Percentiles rank a stretch among this genome's conserved stretches.
These are phyloP conservation scores for Gonioctena quinquepunctata DNA, from an alignment of 1,140 invertebrate species.

Conservation along the genomic window DNA sequence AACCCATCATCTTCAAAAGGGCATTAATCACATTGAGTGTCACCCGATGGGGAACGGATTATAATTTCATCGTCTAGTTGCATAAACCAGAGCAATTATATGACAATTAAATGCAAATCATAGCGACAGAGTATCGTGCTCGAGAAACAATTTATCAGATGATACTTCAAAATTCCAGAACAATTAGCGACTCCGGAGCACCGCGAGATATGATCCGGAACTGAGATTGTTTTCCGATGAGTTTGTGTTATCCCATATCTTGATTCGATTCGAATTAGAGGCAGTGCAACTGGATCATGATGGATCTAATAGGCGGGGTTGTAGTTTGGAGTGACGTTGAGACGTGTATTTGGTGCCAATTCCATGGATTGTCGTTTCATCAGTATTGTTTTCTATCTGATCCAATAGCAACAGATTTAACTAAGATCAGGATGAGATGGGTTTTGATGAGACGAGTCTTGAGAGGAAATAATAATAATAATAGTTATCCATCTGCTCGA, in stretches of 20 bases:
- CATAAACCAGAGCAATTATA: conserved; percentile 10
- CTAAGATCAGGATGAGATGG: too few relatives aligned
- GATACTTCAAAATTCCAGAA: background rate
- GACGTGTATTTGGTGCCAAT: background rate
- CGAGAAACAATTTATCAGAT: conserved; percentile 6
- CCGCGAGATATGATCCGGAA: background rate
- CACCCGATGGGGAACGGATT: background rate
- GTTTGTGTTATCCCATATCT: background rate
- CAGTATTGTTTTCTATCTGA: too few relatives aligned
- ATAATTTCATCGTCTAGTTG: background rate
- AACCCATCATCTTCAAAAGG: background rate
- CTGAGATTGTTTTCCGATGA: background rate
- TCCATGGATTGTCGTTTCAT: background rate
- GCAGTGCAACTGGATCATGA: background rate
- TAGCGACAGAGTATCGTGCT: conserved; percentile 4
- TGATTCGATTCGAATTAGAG: background rate
- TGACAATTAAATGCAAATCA: conserved; percentile 12
- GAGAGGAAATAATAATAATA: too few relatives aligned
- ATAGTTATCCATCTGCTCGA: too few relatives aligned
- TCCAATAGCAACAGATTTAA: too few relatives aligned
- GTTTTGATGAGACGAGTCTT: too few relatives aligned
- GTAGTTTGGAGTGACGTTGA: too few relatives aligned
- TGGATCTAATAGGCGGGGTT: background rate
- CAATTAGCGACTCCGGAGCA: background rate
- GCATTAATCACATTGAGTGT: background rate